Conservation (phyloP, 2,888 invertebrate species). For the Balanococcus diminutus region DNA sequence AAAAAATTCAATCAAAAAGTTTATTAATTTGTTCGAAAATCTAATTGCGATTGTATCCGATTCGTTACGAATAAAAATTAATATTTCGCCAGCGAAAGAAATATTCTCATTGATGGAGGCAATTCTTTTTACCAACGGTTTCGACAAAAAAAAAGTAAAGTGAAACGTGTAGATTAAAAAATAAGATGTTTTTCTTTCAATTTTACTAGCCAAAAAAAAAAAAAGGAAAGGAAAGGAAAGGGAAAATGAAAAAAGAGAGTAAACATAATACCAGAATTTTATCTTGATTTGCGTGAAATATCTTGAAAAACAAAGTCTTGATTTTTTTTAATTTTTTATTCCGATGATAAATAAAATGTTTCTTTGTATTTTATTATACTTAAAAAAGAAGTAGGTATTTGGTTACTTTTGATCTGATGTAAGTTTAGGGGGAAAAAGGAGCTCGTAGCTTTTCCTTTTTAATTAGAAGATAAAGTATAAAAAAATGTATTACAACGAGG, state of each 20-base stretch:
- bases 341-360: background rate
- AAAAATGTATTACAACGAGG: background rate
- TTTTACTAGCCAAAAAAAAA: background rate
- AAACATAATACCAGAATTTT: background rate
- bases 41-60: background rate
- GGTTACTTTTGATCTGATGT: background rate
- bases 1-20: conserved; percentile 19
- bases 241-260: too few relatives aligned
- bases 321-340: background rate
- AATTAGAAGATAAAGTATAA: background rate
- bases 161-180: background rate
- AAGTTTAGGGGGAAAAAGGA: background rate
- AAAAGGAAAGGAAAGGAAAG: too few relatives aligned
- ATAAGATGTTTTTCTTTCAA: background rate
- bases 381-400: background rate
- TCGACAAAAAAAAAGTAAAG: background rate
- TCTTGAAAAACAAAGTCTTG: background rate
- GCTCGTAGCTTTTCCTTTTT: too few relatives aligned
- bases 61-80: conserved; percentile 10
- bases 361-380: background rate
- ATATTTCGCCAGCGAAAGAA: background rate
- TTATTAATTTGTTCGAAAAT: conserved; percentile 31
- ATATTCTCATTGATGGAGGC: background rate
- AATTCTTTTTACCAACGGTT: background rate
- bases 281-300: background rate